phyloP scores from a whole-genome alignment of 2,888 invertebrate genomes.

The Idaea biselata region DNA sequence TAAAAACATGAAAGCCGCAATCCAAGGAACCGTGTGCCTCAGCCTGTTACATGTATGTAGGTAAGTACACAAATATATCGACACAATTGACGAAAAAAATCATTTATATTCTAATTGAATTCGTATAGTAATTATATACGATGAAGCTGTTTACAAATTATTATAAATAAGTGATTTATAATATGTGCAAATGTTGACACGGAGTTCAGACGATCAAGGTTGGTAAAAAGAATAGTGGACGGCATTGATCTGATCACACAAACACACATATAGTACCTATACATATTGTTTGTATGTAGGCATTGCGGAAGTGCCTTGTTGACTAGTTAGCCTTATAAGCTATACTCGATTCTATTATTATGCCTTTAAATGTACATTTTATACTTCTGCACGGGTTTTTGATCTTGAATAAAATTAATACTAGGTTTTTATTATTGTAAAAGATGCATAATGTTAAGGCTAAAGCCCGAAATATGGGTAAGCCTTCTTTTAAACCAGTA shows the following conservation, averaged over 20 bases:
- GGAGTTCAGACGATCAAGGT: constrained; percentile 59
- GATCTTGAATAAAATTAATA: constrained; percentile 24
- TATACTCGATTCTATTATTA: constrained; percentile 44
- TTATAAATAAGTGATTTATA: constrained; percentile 6
- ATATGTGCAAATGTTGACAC: constrained; percentile 28
- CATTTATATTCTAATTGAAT: too few relatives aligned
- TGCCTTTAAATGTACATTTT: constrained; percentile 35
- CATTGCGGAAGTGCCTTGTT: constrained; percentile 64
- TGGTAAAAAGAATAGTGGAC: constrained; percentile 63
- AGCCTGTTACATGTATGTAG: too few relatives aligned
- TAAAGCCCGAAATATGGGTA: too few relatives aligned
- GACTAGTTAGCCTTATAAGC: constrained; percentile 66
- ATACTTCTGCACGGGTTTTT: constrained; percentile 31
- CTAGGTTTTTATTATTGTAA: neutral
- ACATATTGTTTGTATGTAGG: constrained; percentile 48
- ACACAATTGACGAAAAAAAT: neutral
- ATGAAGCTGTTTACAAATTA: constrained; percentile 11
- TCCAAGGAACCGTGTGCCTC: too few relatives aligned
- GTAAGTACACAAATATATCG: too few relatives aligned
- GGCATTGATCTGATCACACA: constrained; percentile 60
- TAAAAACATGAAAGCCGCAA: too few relatives aligned
- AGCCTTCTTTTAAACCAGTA: neutral
- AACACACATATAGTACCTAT: constrained; percentile 55
- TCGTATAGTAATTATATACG: constrained; percentile 1
- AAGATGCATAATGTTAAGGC: neutral